phyloP scores from a whole-genome alignment of 2,888 invertebrate species.

The Elysia crispata region DNA sequence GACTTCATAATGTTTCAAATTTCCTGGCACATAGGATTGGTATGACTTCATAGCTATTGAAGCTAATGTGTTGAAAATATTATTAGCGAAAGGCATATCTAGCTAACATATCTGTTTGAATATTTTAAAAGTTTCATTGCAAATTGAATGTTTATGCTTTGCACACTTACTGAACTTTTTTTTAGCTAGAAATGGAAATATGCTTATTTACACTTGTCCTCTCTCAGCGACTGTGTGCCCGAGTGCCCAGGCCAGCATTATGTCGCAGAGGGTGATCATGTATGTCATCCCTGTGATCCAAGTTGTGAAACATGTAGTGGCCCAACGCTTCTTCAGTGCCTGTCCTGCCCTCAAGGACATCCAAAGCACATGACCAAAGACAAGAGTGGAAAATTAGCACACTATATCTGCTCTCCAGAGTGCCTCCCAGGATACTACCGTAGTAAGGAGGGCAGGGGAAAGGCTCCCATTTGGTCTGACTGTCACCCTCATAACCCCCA shows the following conservation, averaged over 20 bases:
- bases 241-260: conserved; percentile 51
- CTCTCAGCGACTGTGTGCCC: conserved; percentile 50
- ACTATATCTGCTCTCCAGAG: conserved; percentile 45
- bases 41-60: no score
- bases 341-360: conserved; percentile 47
- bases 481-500: conserved; percentile 11
- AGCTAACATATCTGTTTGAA: no score
- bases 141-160: no score
- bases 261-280: background rate
- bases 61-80: no score
- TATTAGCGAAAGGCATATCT: no score
- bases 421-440: conserved; percentile 48
- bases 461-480: background rate
- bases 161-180: no score
- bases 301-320: conserved; percentile 55
- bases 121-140: no score
- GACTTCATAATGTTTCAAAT: no score
- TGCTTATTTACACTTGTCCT: background rate
- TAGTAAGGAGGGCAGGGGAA: conserved; percentile 41
- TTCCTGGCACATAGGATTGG: no score
- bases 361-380: conserved; percentile 20
- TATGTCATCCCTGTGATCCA: conserved; percentile 47
- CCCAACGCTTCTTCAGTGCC: conserved; percentile 53
- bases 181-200: no score
- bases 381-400: background rate